A percentile compares a stretch with the other conserved stretches of the same genome.
These are phyloP conservation scores for Apistogramma diplotaenia DNA, from an alignment of 2,113 vertebrate genomes.

Conservation along the genomic window DNA sequence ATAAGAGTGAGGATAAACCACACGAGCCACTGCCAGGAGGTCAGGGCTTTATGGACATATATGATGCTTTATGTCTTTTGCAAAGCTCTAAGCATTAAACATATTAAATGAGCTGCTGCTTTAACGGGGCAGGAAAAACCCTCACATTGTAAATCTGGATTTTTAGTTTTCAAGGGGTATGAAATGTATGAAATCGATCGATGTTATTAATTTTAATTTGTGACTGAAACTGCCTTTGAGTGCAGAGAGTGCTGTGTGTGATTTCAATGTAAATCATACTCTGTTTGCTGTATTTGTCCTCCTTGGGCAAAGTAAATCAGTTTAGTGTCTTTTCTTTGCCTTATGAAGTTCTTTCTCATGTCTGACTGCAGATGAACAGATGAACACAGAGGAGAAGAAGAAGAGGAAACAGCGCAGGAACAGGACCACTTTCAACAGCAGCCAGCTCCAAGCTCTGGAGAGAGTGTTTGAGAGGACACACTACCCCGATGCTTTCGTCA, in stretches of 20 bases:
- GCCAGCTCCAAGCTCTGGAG: constrained; percentile 96
- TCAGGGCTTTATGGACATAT: background rate
- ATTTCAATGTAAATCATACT: background rate
- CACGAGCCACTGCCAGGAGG: background rate
- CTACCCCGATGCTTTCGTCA: constrained; percentile 96
- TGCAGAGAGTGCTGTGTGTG: background rate
- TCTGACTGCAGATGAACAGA: constrained; percentile 84
- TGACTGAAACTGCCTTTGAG: background rate
- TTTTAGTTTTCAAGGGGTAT: background rate
- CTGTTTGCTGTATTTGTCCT: background rate
- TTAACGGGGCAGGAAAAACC: background rate
- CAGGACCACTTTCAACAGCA: constrained; percentile 97
- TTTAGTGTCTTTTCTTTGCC: background rate
- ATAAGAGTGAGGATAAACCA: background rate
- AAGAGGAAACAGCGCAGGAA: constrained; percentile 97
- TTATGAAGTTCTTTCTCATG: background rate
- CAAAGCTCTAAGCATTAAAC: background rate
- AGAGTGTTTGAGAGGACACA: constrained; percentile 96
- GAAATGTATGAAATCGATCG: no score
- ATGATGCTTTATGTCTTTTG: background rate
- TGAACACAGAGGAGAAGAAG: constrained; percentile 97
- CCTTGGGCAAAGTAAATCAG: background rate
- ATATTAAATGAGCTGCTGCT: background rate
- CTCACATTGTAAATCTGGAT: background rate
- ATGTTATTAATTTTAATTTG: background rate